phyloP scores from a whole-genome alignment of 2,888 invertebrate species.

The Terebella lapidaria region DNA sequence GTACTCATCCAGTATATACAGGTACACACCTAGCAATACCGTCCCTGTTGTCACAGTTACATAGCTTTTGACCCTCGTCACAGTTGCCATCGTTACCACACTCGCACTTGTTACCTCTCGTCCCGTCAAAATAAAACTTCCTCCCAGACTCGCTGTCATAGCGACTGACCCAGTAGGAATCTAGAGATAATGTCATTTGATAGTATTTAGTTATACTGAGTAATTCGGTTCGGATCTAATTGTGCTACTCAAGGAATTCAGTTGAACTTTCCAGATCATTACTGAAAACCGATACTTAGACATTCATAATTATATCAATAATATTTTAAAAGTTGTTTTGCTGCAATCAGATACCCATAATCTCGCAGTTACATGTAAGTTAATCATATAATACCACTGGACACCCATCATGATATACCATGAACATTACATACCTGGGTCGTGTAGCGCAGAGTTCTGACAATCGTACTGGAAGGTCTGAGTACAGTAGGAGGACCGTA shows the following conservation, averaged over 20 bases:
- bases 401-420: neutral
- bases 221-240: no score
- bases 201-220: no score
- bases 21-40: conserved; percentile 13
- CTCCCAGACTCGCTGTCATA: conserved; percentile 13
- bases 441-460: conserved; percentile 3
- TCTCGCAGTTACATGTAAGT: no score
- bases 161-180: conserved; percentile 18
- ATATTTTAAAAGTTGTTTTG: no score
- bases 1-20: no score
- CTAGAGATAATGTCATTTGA: no score
- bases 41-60: conserved; percentile 33
- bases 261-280: no score
- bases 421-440: neutral
- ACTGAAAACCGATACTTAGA: no score
- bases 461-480: conserved; percentile 7
- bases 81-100: conserved; percentile 20
- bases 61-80: conserved; percentile 22
- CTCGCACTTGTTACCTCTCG: conserved; percentile 18
- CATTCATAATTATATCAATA: no score
- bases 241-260: no score
- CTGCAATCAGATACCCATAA: no score
- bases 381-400: no score
- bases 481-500: conserved; percentile 6
- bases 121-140: conserved; percentile 30